A percentile compares a stretch with the other conserved stretches of the same genome.
Evolutionary conservation across 2,113 vertebrate species (phyloP).

Genomic region (Jacana jacana): DNA sequence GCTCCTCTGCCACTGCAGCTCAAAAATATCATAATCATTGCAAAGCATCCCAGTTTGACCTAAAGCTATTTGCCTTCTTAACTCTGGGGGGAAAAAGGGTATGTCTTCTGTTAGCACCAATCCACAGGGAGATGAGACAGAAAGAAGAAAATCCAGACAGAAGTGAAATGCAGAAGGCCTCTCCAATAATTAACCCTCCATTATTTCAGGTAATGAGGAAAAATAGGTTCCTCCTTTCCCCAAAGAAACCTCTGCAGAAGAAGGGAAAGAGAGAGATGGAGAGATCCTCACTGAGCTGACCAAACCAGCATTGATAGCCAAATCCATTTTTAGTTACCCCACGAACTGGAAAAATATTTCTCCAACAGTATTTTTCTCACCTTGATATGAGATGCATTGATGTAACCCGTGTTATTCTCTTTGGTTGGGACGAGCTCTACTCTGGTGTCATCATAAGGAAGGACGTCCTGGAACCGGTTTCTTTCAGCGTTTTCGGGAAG

Average conservation of each 20-base stretch:
- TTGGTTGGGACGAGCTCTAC: slow-evolving; percentile 97
- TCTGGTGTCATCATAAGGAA: slow-evolving; percentile 91
- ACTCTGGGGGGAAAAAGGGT: neutral
- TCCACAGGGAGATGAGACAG: neutral
- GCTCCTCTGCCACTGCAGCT: neutral
- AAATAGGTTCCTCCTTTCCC: neutral
- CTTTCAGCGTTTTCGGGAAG: slow-evolving; percentile 90
- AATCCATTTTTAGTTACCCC: neutral
- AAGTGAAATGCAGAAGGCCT: neutral
- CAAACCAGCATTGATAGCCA: neutral
- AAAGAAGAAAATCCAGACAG: neutral
- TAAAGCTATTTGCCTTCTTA: neutral
- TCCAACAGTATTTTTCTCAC: slow-evolving; percentile 61
- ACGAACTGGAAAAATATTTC: neutral
- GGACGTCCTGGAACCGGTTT: slow-evolving; percentile 94
- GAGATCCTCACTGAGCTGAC: neutral
- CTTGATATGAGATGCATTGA: slow-evolving; percentile 94
- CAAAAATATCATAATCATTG: neutral
- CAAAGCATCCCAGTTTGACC: neutral
- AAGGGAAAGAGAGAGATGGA: neutral
- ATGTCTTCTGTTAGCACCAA: neutral
- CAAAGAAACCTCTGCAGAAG: neutral
- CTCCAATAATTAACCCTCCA: neutral
- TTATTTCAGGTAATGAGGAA: neutral
- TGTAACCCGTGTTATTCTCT: slow-evolving; percentile 97